A percentile compares a stretch with the other conserved stretches of the same genome.
These are phyloP conservation scores for Neodon shergylaensis DNA, from an alignment of 2,113 vertebrate species.

Conservation along the genomic window DNA sequence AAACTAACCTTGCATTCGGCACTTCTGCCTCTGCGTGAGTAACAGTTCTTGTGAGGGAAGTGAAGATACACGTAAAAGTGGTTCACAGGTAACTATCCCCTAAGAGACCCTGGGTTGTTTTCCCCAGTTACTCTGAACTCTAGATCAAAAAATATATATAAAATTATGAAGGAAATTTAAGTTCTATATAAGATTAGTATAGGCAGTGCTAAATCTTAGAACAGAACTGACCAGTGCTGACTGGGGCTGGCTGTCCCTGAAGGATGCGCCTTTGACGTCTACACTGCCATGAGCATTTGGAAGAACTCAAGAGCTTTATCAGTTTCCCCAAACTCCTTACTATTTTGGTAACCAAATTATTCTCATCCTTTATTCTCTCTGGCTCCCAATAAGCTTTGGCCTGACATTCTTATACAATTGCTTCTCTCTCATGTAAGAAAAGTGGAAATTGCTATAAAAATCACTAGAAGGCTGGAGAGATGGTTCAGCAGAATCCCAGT, in stretches of 20 bases:
- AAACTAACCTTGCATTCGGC: constrained; percentile 25
- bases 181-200: constrained; percentile 43
- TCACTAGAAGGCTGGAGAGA: not conserved
- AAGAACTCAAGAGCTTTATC: constrained; percentile 4
- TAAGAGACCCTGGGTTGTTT: not conserved
- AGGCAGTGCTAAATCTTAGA: constrained; percentile 7
- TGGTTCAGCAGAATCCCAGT: not conserved
- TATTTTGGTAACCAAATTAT: constrained; percentile 9
- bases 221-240: constrained; percentile 13
- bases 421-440: not conserved
- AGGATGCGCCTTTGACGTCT: constrained; percentile 14
- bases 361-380: not conserved
- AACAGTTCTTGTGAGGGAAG: not conserved
- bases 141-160: constrained; percentile 43
- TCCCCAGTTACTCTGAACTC: not conserved
- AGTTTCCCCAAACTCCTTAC: constrained; percentile 11
- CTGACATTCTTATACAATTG: not conserved
- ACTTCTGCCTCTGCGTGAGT: not conserved
- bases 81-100: not conserved
- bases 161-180: constrained; percentile 31
- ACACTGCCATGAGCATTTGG: not conserved
- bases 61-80: constrained; percentile 8
- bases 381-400: not conserved
- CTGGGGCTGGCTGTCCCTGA: not conserved
- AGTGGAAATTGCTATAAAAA: constrained; percentile 34